Base-by-base conservation (phyloP, 2,113 vertebrate genomes). In the human (Homo sapiens) region DNA sequence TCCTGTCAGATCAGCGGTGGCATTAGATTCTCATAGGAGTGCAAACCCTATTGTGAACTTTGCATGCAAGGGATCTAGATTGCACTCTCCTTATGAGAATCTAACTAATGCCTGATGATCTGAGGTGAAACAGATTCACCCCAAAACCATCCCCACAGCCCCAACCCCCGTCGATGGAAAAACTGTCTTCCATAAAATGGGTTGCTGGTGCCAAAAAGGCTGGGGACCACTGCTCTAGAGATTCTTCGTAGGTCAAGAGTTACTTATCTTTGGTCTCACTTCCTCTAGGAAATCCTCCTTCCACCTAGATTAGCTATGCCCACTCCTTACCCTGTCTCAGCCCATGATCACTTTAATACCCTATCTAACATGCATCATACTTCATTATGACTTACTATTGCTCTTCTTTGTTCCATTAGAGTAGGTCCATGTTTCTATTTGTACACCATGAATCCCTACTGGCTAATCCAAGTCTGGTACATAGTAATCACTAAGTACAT, bases 401-500 rank as follows among this genome's bases (percentile, higher is more conserved):
- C 7, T 89, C 48, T 91, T 93, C 35, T 8, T 93, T 96, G 27
- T 85, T 61, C 17, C 64, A 43, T 75, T 61, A 87, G 68, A 88
- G 17, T 66, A 10, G 81, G 16, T 11, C 27, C 68, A 68, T 85
- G 30, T 61, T 40, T 96, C 20, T 81, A 38, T 79, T 94, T 82
- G 66, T 16, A 72, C 6, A 88, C 8, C 27, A 79, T 30, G 68
- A 88, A 81, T 66, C 35, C 50, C 59, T 35, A 85, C 22, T 43
- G 22, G 32, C 32, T 82, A 97, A 73, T 12, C 14, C 25, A 89
- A 76, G 18, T 70, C 40, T 93, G 27, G 38, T n/a, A 40, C 8
- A 43, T 40, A 57, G 27, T 48, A 83, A 94, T 64, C 23, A 91
- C 38, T 70, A 97, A 86, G 81, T 80, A 90, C 61, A 92, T 38